phyloP scores from a whole-genome alignment of 2,888 invertebrate species.

The Lithosia quadra region DNA sequence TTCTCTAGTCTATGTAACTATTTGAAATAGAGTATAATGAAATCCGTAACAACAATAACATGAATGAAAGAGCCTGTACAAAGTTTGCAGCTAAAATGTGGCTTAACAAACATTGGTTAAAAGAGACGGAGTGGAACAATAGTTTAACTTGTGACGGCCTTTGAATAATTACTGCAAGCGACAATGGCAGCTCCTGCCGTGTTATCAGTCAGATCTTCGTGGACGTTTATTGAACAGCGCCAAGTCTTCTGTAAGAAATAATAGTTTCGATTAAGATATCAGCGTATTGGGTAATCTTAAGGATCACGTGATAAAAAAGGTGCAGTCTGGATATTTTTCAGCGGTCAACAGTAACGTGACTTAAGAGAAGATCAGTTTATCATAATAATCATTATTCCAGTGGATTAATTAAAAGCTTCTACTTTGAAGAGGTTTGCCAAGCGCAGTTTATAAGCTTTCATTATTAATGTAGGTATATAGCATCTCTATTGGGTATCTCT shows the following conservation, averaged over 20 bases:
- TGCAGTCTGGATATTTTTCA: no score
- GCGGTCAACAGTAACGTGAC: no score
- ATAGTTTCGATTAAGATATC: background rate
- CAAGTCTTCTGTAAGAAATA: background rate
- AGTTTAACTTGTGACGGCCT: slow-evolving; percentile 49
- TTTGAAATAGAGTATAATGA: slow-evolving; percentile 37
- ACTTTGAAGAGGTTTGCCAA: no score
- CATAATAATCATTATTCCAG: no score
- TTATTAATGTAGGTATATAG: no score
- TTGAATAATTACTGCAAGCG: slow-evolving; percentile 63
- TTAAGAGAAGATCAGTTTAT: no score
- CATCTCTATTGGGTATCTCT: no score
- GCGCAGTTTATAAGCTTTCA: no score
- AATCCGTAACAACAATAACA: slow-evolving; percentile 42
- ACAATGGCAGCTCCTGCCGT: slow-evolving; percentile 44
- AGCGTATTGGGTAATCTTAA: no score
- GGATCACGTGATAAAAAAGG: no score
- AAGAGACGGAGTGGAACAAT: slow-evolving; percentile 56
- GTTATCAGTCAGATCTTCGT: slow-evolving; percentile 49
- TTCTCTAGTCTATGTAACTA: slow-evolving; percentile 22
- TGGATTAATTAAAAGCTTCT: no score
- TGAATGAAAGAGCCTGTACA: slow-evolving; percentile 42
- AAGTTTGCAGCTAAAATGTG: slow-evolving; percentile 51
- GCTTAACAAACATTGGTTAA: slow-evolving; percentile 50
- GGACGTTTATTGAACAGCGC: background rate